Percentiles rank a stretch among this genome's conserved stretches.
Evolutionary conservation across 2,888 invertebrate species (phyloP).

Genomic region (Morinoia aosen): DNA sequence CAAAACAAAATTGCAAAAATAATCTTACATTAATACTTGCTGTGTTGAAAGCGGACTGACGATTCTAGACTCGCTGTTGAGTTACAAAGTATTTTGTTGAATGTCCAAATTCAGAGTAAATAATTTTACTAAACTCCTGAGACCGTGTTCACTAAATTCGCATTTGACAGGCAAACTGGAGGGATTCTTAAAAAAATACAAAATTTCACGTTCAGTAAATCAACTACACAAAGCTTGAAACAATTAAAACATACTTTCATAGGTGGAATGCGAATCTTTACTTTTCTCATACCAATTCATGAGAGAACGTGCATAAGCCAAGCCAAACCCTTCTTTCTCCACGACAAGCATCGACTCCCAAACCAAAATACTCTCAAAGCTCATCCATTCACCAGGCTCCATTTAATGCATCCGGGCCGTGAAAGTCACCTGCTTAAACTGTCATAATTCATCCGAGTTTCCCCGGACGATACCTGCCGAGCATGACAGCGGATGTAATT

Average conservation of each 20-base stretch:
- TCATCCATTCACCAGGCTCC: background rate
- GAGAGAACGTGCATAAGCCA: background rate
- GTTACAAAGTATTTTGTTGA: no score
- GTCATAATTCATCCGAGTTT: background rate
- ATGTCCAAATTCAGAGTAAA: no score
- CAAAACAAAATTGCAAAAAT: no score
- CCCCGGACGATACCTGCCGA: background rate
- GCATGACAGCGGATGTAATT: constrained; percentile 17
- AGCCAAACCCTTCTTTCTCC: background rate
- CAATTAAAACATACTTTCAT: background rate
- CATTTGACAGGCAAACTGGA: background rate
- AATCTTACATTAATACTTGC: no score
- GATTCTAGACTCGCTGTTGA: no score
- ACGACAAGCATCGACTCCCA: background rate
- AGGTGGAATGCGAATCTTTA: background rate
- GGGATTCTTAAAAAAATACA: background rate
- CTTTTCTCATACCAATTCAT: background rate
- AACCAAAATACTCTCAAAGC: background rate
- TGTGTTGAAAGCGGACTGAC: no score
- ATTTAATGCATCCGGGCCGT: background rate
- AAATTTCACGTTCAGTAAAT: background rate
- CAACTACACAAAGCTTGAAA: background rate
- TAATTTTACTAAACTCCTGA: background rate
- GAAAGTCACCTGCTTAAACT: constrained; percentile 2
- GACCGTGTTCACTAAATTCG: background rate